These are phyloP conservation scores for Anolis carolinensis DNA, from an alignment of 2,113 vertebrate species.

Conservation along the genomic window DNA sequence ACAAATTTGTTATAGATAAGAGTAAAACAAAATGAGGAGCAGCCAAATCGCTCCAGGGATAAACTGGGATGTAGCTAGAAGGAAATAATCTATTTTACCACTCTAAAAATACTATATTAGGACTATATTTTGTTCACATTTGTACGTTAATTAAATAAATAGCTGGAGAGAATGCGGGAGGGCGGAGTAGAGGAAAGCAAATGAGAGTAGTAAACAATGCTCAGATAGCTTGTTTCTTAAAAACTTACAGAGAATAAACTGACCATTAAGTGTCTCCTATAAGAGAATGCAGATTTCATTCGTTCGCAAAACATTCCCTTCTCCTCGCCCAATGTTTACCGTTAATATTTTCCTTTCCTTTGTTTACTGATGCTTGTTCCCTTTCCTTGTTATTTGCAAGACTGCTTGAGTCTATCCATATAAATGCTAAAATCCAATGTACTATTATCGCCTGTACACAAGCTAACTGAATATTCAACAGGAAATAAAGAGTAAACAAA, in stretches of 20 bases:
- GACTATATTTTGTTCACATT: neutral
- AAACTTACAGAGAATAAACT: neutral
- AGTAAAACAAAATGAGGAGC: neutral
- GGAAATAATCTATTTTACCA: neutral
- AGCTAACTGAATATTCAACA: too few relatives aligned
- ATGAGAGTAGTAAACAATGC: neutral
- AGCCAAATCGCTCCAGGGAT: neutral
- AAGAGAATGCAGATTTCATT: too few relatives aligned
- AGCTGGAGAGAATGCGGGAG: neutral
- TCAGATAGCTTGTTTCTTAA: constrained; percentile 2
- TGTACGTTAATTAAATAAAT: neutral
- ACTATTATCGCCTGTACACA: too few relatives aligned
- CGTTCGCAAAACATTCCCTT: too few relatives aligned
- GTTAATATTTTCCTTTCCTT: too few relatives aligned
- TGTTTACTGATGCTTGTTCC: too few relatives aligned
- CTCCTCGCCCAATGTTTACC: too few relatives aligned
- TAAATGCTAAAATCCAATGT: too few relatives aligned
- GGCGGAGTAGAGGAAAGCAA: neutral
- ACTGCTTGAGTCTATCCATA: too few relatives aligned
- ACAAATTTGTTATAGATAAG: neutral
- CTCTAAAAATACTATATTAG: neutral
- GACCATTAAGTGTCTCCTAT: too few relatives aligned
- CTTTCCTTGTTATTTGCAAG: too few relatives aligned
- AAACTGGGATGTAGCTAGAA: neutral
- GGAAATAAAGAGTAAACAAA: too few relatives aligned